phyloP scores from a whole-genome alignment of 1,140 invertebrate genomes.

The Tenebrio molitor region DNA sequence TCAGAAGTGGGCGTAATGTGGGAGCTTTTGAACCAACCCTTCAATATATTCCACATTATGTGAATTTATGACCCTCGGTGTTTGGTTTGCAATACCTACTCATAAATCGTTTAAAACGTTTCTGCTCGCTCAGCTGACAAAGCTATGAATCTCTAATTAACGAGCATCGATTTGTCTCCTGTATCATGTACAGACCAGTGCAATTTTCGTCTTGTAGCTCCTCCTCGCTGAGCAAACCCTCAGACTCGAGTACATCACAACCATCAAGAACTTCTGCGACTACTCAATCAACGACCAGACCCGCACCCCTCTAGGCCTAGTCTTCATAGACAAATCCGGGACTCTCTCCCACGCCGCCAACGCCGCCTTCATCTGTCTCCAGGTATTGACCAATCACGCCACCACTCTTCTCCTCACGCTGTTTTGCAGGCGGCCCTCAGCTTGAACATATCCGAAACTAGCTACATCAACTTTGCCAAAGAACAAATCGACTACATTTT shows the following conservation, averaged over 20 bases:
- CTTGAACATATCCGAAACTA: slow-evolving; percentile 62
- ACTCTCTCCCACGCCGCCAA: slow-evolving; percentile 73
- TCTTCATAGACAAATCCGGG: slow-evolving; percentile 73
- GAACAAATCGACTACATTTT: slow-evolving; percentile 76
- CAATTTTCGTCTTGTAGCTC: slow-evolving; percentile 67
- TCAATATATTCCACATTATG: too few relatives aligned
- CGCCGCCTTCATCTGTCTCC: slow-evolving; percentile 73
- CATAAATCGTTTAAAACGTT: too few relatives aligned
- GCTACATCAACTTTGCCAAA: slow-evolving; percentile 71
- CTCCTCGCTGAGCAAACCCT: slow-evolving; percentile 69
- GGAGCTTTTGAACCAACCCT: too few relatives aligned
- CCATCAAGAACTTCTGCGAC: slow-evolving; percentile 70
- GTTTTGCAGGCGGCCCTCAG: slow-evolving; percentile 68
- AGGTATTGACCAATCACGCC: too few relatives aligned
- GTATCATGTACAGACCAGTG: too few relatives aligned
- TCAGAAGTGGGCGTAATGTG: too few relatives aligned
- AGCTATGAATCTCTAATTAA: too few relatives aligned
- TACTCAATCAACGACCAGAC: slow-evolving; percentile 67
- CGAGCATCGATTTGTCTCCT: too few relatives aligned
- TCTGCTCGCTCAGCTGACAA: too few relatives aligned
- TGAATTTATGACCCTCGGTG: too few relatives aligned
- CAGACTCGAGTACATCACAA: slow-evolving; percentile 66
- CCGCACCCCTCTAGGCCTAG: slow-evolving; percentile 71
- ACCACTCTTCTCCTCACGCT: too few relatives aligned
- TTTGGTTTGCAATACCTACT: too few relatives aligned